These are phyloP conservation scores for Colossoma macropomum DNA, from an alignment of 2,113 vertebrate genomes.

Conservation along the genomic window DNA sequence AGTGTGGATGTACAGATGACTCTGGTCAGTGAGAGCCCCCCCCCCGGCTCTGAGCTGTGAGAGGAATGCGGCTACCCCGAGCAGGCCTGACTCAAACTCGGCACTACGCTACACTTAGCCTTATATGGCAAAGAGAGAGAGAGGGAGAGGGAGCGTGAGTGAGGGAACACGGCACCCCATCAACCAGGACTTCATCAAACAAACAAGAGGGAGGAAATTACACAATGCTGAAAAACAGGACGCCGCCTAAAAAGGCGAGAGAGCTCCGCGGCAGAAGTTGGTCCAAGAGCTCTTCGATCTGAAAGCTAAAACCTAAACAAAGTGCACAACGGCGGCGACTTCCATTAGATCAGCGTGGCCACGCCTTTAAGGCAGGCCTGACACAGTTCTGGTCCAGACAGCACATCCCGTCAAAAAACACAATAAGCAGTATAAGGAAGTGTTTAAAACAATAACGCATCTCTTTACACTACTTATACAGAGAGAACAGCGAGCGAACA, in stretches of 20 bases:
- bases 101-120: constrained; percentile 62
- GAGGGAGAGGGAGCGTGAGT: constrained; percentile 54
- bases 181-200: constrained; percentile 9
- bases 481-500: no score
- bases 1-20: background rate
- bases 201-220: constrained; percentile 17
- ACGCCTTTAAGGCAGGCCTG: background rate
- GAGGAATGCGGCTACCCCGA: constrained; percentile 53
- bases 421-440: no score
- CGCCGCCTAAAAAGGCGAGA: constrained; percentile 15
- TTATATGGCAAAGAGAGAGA: constrained; percentile 61
- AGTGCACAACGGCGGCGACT: background rate
- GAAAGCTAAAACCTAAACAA: background rate
- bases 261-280: background rate
- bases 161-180: constrained; percentile 15
- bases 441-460: no score
- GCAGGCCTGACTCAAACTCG: constrained; percentile 48
- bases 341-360: background rate
- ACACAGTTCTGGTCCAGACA: no score
- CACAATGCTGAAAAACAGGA: background rate
- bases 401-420: no score
- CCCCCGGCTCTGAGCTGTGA: background rate
- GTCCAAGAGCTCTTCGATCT: background rate
- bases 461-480: no score
- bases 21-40: background rate